Evolutionary conservation across 2,888 invertebrate species (phyloP).

Genomic region (Agrochola macilenta): DNA sequence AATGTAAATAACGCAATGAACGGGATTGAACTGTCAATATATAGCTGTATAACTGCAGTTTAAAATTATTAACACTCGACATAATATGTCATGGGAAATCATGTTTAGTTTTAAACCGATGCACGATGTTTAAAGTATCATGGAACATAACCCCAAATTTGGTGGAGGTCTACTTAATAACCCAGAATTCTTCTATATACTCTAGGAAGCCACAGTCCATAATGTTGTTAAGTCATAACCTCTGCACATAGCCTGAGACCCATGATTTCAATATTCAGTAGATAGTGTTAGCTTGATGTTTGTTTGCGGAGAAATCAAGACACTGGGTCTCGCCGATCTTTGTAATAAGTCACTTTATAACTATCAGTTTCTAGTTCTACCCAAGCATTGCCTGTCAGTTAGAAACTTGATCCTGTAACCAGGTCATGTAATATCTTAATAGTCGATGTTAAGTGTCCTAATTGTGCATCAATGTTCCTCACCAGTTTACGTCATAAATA

Average conservation of each 20-base stretch:
- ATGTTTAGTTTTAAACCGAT: neutral
- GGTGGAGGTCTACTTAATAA: neutral
- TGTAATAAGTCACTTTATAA: neutral
- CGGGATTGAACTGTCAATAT: neutral
- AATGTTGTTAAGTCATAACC: neutral
- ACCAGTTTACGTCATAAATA: neutral
- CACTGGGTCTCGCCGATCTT: neutral
- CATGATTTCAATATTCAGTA: neutral
- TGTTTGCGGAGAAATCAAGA: neutral
- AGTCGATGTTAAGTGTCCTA: slow-evolving; percentile 1
- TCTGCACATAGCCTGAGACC: neutral
- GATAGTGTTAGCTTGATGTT: neutral
- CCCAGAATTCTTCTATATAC: neutral
- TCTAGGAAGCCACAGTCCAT: neutral
- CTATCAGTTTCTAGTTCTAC: neutral
- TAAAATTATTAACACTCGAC: no score
- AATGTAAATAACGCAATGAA: neutral
- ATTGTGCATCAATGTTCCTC: neutral
- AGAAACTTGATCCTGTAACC: neutral
- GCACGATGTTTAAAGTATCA: neutral
- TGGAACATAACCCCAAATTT: no score
- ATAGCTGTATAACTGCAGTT: no score
- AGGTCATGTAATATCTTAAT: neutral
- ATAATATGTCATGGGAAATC: neutral
- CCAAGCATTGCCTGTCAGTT: neutral